Conservation (phyloP, 2,888 invertebrate species). For the Nemotelus nigrinus region DNA sequence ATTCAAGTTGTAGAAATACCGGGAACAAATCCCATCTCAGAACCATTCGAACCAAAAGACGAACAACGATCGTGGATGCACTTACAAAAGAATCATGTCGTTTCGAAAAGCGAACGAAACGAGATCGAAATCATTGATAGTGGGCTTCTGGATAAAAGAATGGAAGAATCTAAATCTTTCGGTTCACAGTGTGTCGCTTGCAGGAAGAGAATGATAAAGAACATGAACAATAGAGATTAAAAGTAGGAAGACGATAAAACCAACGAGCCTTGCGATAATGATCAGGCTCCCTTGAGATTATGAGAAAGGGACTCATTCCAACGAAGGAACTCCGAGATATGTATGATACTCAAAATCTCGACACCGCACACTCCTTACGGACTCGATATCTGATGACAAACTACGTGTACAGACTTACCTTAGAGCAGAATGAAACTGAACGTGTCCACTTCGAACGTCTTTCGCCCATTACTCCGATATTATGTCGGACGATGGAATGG, state of each 20-base stretch:
- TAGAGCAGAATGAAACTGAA: no score
- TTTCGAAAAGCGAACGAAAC: constrained; percentile 37
- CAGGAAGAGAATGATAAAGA: constrained; percentile 44
- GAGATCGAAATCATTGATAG: constrained; percentile 46
- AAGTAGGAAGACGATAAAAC: constrained; percentile 45
- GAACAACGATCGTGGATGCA: constrained; percentile 25
- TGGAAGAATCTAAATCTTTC: constrained; percentile 32
- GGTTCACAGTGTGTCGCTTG: constrained; percentile 38
- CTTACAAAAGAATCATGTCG: constrained; percentile 40
- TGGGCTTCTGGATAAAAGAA: constrained; percentile 39
- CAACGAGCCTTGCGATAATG: constrained; percentile 42
- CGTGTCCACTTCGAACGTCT: no score
- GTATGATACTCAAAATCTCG: constrained; percentile 21
- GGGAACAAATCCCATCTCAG: constrained; percentile 7
- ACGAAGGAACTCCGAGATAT: background rate
- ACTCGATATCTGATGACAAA: constrained; percentile 1
- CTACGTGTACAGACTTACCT: no score
- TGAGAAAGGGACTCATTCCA: constrained; percentile 36
- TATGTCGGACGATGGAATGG: background rate
- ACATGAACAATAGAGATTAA: constrained; percentile 43
- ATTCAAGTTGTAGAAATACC: no score
- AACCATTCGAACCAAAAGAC: constrained; percentile 19
- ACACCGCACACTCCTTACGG: background rate
- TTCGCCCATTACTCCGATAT: background rate
- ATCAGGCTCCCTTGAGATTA: constrained; percentile 22